A percentile compares a stretch with the other conserved stretches of the same genome.
Evolutionary conservation across 2,888 invertebrate species (phyloP).

Genomic region (Lepidochitona cinerea): DNA sequence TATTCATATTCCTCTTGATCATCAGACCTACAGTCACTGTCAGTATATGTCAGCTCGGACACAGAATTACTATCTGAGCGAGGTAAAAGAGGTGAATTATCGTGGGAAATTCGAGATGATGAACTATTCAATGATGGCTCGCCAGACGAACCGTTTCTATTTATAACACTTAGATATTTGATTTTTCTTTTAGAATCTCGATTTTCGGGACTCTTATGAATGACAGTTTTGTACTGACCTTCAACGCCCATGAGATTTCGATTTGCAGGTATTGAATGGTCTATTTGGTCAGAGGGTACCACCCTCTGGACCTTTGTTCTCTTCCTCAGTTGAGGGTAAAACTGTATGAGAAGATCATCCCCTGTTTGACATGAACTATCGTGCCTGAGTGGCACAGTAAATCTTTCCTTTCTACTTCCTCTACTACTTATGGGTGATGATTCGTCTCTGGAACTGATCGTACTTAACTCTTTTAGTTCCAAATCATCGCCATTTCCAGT

Average conservation of each 20-base stretch:
- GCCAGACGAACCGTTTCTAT: background rate
- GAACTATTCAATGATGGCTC: background rate
- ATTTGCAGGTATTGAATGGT: too few species aligned
- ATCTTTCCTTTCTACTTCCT: background rate
- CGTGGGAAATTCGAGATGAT: background rate
- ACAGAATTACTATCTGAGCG: background rate
- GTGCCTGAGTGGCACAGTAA: background rate
- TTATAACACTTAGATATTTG: background rate
- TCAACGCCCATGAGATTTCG: background rate
- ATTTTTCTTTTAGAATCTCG: background rate
- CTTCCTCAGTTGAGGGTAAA: background rate
- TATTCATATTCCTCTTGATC: background rate
- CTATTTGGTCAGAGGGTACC: background rate
- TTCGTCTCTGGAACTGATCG: background rate
- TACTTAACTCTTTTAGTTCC: conserved; percentile 2
- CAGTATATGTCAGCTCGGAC: background rate
- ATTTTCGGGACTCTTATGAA: background rate
- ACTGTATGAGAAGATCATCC: background rate
- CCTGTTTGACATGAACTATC: conserved; percentile 9
- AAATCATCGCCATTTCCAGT: background rate
- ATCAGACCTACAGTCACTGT: background rate
- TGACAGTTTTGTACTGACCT: background rate
- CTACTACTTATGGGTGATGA: background rate
- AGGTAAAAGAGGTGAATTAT: background rate
- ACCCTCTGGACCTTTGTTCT: background rate